A percentile compares a stretch with the other conserved stretches of the same genome.
phyloP scores from a whole-genome alignment of 2,797 vertebrate species.

The Sardinella longiceps region DNA sequence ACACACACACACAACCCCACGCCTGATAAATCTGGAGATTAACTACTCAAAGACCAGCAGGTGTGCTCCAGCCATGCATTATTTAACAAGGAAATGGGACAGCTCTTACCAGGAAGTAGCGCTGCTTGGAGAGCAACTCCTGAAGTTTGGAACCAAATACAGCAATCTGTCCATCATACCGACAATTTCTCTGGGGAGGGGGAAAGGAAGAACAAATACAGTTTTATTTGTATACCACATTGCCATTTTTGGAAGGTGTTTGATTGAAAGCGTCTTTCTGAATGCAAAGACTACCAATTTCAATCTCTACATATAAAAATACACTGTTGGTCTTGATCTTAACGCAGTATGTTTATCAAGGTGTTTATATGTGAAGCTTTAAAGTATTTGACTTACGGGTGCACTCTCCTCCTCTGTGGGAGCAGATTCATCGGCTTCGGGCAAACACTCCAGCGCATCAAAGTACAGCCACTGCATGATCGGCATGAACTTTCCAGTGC shows the following conservation, averaged over 20 bases:
- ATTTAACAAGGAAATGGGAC: background rate
- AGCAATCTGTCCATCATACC: slow-evolving; percentile 93
- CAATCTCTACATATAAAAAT: too few species aligned
- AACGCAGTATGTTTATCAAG: too few species aligned
- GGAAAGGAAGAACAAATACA: background rate
- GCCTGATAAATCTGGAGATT: background rate
- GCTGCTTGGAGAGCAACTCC: slow-evolving; percentile 82
- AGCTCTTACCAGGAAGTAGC: slow-evolving; percentile 87
- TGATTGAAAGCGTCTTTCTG: too few species aligned
- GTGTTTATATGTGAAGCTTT: too few species aligned
- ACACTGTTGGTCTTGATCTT: too few species aligned
- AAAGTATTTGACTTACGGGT: slow-evolving; percentile 73
- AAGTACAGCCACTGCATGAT: slow-evolving; percentile 94
- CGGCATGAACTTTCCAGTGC: slow-evolving; percentile 94
- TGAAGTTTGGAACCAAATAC: slow-evolving; percentile 91
- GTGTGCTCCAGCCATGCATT: background rate
- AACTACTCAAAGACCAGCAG: background rate
- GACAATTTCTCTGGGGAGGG: slow-evolving; percentile 78
- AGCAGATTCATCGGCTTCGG: slow-evolving; percentile 76
- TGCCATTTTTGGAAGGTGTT: too few species aligned
- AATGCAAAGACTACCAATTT: too few species aligned
- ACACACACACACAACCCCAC: background rate
- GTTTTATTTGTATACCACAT: background rate
- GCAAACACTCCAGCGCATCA: slow-evolving; percentile 90
- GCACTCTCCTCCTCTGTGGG: slow-evolving; percentile 86